Evolutionary conservation across 2,888 invertebrate genomes (phyloP).

Genomic region (Diarsia dahlii): DNA sequence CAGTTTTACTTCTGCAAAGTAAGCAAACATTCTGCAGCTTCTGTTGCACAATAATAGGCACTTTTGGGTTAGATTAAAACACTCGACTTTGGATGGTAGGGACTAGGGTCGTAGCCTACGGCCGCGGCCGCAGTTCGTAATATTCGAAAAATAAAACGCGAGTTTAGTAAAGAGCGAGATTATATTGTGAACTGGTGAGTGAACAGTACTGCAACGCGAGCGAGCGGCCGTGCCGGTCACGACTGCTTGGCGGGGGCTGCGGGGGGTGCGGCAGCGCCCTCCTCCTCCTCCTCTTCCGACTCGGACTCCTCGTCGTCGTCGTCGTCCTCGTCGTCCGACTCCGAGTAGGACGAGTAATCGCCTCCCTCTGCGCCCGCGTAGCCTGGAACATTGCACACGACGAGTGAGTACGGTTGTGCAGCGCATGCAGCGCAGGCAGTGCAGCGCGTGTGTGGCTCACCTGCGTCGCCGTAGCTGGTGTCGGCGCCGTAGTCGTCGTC

Average conservation of each 20-base stretch:
- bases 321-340: slow-evolving; percentile 84
- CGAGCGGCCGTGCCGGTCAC: slow-evolving; percentile 4
- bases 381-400: slow-evolving; percentile 69
- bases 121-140: neutral
- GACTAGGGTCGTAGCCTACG: neutral
- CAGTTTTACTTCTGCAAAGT: neutral
- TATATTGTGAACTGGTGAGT: slow-evolving; percentile 36
- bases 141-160: slow-evolving; percentile 28
- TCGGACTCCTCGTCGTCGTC: slow-evolving; percentile 67
- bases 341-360: slow-evolving; percentile 85
- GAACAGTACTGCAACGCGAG: neutral
- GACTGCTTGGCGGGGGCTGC: slow-evolving; percentile 8
- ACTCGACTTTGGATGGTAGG: neutral
- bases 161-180: slow-evolving; percentile 14
- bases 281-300: slow-evolving; percentile 63
- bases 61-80: neutral
- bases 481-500: slow-evolving; percentile 91
- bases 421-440: neutral
- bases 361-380: slow-evolving; percentile 88
- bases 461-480: slow-evolving; percentile 36
- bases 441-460: neutral
- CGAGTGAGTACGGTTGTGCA: neutral
- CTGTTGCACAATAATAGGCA: neutral
- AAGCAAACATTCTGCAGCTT: neutral
- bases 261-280: slow-evolving; percentile 1